Base-by-base conservation (phyloP, 2,797 vertebrate species). In the Champsocephalus gunnari region DNA sequence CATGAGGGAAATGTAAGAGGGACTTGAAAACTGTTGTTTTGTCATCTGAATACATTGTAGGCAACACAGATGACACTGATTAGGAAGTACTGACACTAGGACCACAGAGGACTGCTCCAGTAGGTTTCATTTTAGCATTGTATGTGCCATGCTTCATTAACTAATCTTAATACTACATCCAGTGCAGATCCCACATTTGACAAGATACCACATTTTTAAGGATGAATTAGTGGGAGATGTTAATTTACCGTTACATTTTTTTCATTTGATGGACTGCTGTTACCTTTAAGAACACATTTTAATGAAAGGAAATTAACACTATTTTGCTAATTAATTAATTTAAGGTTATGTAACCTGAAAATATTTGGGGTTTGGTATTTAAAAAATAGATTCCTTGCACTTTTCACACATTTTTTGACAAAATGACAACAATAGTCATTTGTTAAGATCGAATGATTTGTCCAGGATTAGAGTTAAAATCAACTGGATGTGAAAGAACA, bases 1-100 rank as follows among this genome's bases (percentile, higher is more conserved):
- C 80, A 68, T 53, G 41, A 67, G 82, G 83, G 77, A 80, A 73
- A 77, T 79, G 53, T 79, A 56, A 75, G 51, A 75, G 44, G 17
- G 51, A 71, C 65, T 66, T 3, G 10, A 65, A 38, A 80, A 70
- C 24, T 75, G 45, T 38, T 53, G 3, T 54, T 53, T 17, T 34
- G 51, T 56, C 32, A 56, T 56, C 41, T 9, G 45, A 66, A 66
- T 41, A 16, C 7, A n/a, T 41, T 17, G 16, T 11, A 53, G 53
- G 54, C 24, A 48, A 45, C 47, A 19, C 43, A 28, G 19, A n/a
- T 49, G 63, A 67, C 63, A 71, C 28, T 8, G 14, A 47, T 63
- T 44, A 43, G 49, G 32, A 68, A 43, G 21, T 34, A 19, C 16
- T 4, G 9, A 14, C 49, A 9, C 50, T n/a, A 63, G 43, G 56